Conservation (phyloP, 2,888 invertebrate genomes). For the Sarcophaga rosellei region DNA sequence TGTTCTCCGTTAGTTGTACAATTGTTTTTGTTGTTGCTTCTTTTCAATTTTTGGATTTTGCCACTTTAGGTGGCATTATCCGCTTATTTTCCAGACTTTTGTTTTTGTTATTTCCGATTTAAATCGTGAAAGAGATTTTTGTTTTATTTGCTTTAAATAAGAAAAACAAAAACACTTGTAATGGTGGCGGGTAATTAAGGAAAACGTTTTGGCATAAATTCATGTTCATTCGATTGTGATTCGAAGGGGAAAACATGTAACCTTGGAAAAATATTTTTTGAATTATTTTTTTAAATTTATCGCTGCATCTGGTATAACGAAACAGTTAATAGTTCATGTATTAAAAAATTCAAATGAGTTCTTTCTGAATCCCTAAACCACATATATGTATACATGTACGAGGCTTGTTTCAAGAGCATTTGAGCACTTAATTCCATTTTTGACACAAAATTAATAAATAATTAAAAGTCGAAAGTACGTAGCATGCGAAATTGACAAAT, state of each 20-base stretch:
- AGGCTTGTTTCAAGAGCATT: no score
- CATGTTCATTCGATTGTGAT: background rate
- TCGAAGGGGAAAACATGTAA: background rate
- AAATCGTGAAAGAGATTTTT: constrained; percentile 32
- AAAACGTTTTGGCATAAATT: constrained; percentile 62
- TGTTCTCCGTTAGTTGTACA: background rate
- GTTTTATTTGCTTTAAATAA: constrained; percentile 41
- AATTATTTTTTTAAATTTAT: no score
- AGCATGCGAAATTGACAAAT: no score
- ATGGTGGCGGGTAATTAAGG: constrained; percentile 64
- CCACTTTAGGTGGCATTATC: constrained; percentile 63
- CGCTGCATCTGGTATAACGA: background rate
- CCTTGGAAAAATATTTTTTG: no score
- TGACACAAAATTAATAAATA: no score
- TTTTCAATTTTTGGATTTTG: constrained; percentile 59
- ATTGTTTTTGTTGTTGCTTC: constrained; percentile 28
- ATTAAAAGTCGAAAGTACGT: no score
- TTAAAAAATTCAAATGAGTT: no score
- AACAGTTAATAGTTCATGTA: no score
- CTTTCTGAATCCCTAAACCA: no score
- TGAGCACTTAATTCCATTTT: no score
- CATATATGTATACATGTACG: no score
- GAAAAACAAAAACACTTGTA: constrained; percentile 53
- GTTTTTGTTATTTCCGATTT: constrained; percentile 5
- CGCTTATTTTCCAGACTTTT: constrained; percentile 46